phyloP scores from a whole-genome alignment of 2,797 vertebrate species.

The Anisognathus igniventris region DNA sequence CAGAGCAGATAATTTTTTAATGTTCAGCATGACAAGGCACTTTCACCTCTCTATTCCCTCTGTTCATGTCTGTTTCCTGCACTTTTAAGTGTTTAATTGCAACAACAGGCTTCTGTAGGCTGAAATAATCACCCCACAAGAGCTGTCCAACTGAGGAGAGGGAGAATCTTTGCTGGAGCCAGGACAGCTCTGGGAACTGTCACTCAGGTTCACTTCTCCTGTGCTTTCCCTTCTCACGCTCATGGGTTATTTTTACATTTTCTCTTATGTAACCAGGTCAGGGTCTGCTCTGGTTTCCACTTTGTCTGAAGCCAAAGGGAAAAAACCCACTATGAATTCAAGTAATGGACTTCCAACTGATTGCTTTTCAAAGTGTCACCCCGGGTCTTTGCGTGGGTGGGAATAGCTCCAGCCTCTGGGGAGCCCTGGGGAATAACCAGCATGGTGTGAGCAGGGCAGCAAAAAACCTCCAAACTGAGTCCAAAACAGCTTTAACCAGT shows the following conservation, averaged over 20 bases:
- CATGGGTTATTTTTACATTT: conserved; percentile 25
- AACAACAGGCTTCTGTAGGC: not conserved
- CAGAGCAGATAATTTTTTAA: not conserved
- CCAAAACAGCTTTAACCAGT: not conserved
- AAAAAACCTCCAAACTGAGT: not conserved
- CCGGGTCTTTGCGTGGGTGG: rapidly evolving
- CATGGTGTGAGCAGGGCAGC: not conserved
- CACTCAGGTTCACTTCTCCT: not conserved
- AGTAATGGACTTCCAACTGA: not conserved
- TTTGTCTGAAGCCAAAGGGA: not conserved
- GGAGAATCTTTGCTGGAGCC: not conserved
- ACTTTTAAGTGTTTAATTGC: not conserved
- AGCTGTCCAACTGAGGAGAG: not conserved
- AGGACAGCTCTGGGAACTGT: not conserved
- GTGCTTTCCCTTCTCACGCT: not conserved
- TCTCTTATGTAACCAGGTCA: conserved; percentile 29
- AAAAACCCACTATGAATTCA: not conserved
- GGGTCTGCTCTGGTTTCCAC: conserved; percentile 24
- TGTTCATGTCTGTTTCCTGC: not conserved
- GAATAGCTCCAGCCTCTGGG: not conserved
- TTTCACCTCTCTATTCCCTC: not conserved
- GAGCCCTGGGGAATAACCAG: not conserved
- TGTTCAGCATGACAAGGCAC: rapidly evolving
- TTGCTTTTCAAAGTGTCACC: not conserved
- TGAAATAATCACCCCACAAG: not conserved